Conservation (phyloP, 2,888 invertebrate genomes). For the Tethea ocularis region DNA sequence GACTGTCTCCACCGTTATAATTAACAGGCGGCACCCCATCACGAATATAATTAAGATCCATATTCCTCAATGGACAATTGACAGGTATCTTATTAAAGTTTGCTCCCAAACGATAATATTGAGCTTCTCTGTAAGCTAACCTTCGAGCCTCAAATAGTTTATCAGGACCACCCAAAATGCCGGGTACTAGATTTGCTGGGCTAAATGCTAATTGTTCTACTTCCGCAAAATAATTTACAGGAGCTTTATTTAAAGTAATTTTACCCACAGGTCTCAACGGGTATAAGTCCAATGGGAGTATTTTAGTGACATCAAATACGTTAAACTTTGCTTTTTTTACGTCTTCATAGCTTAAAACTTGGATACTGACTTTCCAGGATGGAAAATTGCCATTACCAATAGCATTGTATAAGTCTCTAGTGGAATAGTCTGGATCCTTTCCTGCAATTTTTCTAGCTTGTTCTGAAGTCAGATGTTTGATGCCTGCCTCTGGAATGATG, state of each 20-base stretch:
- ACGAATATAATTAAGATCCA: conserved; percentile 66
- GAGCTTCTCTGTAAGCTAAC: conserved; percentile 16
- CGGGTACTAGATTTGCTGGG: conserved; percentile 6
- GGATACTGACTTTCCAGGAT: conserved; percentile 90
- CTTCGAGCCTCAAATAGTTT: not conserved
- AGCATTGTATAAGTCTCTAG: conserved; percentile 92
- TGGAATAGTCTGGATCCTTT: conserved; percentile 92
- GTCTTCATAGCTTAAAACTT: conserved; percentile 90
- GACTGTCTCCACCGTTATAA: conserved; percentile 84
- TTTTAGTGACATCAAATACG: conserved; percentile 94
- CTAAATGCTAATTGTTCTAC: conserved; percentile 8
- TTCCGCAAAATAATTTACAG: conserved; percentile 79
- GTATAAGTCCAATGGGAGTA: conserved; percentile 91
- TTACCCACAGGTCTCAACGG: conserved; percentile 91
- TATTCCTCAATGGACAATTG: not conserved
- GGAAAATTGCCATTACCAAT: conserved; percentile 89
- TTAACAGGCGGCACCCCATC: conserved; percentile 2
- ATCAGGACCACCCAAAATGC: not conserved
- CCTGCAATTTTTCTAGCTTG: conserved; percentile 86
- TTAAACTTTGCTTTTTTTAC: conserved; percentile 89
- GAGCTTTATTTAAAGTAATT: conserved; percentile 91
- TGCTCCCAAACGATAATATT: conserved; percentile 25
- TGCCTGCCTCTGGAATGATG: conserved; percentile 93
- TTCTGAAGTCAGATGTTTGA: conserved; percentile 87
- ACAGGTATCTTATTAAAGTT: conserved; percentile 14